These are phyloP conservation scores for Misgurnus anguillicaudatus DNA, from an alignment of 2,113 vertebrate species.

Conservation along the genomic window DNA sequence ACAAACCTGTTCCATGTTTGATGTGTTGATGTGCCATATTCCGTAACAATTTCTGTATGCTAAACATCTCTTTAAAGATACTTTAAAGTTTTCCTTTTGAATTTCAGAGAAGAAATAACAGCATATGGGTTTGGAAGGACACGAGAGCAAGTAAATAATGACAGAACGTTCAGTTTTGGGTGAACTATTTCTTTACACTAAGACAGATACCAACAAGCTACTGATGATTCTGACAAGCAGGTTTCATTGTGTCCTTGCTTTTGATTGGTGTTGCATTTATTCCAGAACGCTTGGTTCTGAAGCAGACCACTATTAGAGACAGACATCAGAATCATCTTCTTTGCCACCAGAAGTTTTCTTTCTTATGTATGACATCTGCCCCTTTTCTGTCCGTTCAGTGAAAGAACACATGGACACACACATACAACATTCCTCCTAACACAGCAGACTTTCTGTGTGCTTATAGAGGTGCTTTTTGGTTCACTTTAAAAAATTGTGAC, in stretches of 20 bases:
- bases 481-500: slow-evolving; percentile 63
- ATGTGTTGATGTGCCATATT: too few species aligned
- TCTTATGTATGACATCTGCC: slow-evolving; percentile 16
- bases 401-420: slow-evolving; percentile 1
- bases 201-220: background rate
- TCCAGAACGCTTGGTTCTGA: background rate
- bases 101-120: too few species aligned
- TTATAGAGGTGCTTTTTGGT: slow-evolving; percentile 36
- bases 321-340: slow-evolving; percentile 10
- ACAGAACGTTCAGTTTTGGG: too few species aligned
- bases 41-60: too few species aligned
- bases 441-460: slow-evolving; percentile 44
- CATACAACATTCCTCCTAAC: background rate
- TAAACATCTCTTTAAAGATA: too few species aligned
- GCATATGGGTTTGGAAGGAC: too few species aligned
- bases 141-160: too few species aligned
- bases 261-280: background rate
- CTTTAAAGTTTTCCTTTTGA: too few species aligned
- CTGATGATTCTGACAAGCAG: background rate
- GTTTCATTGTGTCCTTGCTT: background rate
- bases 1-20: too few species aligned
- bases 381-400: slow-evolving; percentile 9
- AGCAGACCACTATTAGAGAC: background rate
- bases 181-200: too few species aligned
- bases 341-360: background rate